Conservation (phyloP, 2,113 vertebrate genomes). For the Piprites chloris region DNA sequence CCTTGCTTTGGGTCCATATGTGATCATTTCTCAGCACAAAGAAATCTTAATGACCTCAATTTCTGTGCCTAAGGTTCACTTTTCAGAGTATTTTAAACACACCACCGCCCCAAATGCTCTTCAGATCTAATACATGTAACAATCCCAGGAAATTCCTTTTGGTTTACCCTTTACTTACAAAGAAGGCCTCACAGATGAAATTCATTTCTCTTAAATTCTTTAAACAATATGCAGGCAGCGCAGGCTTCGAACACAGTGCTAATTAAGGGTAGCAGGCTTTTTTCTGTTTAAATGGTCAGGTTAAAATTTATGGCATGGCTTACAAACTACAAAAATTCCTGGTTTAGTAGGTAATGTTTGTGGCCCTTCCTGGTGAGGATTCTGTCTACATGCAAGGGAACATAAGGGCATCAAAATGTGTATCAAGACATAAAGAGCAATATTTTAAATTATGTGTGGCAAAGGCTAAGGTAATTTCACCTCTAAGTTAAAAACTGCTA, state of each 20-base stretch:
- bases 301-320: neutral
- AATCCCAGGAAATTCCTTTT: slow-evolving; percentile 63
- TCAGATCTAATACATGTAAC: slow-evolving; percentile 41
- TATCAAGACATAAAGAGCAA: neutral
- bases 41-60: slow-evolving; percentile 33
- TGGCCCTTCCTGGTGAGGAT: neutral
- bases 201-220: slow-evolving; percentile 37
- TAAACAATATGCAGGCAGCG: neutral
- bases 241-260: neutral
- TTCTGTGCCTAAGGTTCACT: slow-evolving; percentile 13
- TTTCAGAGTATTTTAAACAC: slow-evolving; percentile 32
- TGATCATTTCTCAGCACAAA: slow-evolving; percentile 28
- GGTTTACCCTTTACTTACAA: slow-evolving; percentile 48
- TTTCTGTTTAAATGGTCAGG: slow-evolving; percentile 8
- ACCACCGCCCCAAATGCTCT: neutral
- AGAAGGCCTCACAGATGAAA: slow-evolving; percentile 34
- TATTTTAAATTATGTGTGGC: neutral
- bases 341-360: slow-evolving; percentile 28
- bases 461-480: neutral
- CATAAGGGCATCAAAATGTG: neutral
- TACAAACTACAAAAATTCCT: slow-evolving; percentile 41
- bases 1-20: slow-evolving; percentile 9
- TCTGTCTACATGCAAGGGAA: neutral
- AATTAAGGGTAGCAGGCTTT: neutral
- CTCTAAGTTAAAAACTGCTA: neutral